Percentiles rank a stretch among this genome's conserved stretches.
Conservation (phyloP, 2,888 invertebrate genomes). For the Plebejus anna region DNA sequence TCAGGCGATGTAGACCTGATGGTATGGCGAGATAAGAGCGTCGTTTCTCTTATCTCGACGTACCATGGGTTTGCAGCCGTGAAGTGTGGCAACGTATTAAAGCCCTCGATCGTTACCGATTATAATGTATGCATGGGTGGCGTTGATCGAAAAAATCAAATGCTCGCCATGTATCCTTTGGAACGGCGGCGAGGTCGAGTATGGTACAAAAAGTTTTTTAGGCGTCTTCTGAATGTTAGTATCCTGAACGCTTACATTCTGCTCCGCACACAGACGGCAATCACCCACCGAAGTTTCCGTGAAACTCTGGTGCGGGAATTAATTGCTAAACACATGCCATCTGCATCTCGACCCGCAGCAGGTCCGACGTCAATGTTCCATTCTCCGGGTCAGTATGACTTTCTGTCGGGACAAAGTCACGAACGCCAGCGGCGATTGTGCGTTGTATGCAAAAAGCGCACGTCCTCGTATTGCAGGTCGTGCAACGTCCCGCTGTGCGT, state of each 20-base stretch:
- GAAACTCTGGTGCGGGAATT: constrained; percentile 31
- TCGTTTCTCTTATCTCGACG: constrained; percentile 36
- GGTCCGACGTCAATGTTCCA: constrained; percentile 13
- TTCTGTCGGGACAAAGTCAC: constrained; percentile 29
- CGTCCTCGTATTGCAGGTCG: constrained; percentile 33
- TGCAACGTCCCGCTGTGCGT: constrained; percentile 35
- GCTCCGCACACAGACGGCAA: constrained; percentile 13
- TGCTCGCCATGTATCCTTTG: constrained; percentile 38
- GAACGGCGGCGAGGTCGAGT: constrained; percentile 36
- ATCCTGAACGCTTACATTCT: constrained; percentile 35
- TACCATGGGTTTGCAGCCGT: constrained; percentile 35
- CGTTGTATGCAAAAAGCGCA: constrained; percentile 36
- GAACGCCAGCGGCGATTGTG: constrained; percentile 30
- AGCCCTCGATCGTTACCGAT: constrained; percentile 34
- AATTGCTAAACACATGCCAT: constrained; percentile 26
- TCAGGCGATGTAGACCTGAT: constrained; percentile 42
- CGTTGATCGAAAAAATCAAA: constrained; percentile 35
- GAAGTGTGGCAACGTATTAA: constrained; percentile 27
- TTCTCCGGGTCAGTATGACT: constrained; percentile 31
- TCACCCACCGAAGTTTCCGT: constrained; percentile 33
- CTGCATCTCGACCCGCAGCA: constrained; percentile 16
- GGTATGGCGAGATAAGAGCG: constrained; percentile 43
- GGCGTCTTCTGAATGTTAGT: constrained; percentile 29
- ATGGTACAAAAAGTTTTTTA: constrained; percentile 40
- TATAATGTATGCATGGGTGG: constrained; percentile 32